phyloP scores from a whole-genome alignment of 53 echinoderm and acorn worm species.

The Hippasteria phrygiana region DNA sequence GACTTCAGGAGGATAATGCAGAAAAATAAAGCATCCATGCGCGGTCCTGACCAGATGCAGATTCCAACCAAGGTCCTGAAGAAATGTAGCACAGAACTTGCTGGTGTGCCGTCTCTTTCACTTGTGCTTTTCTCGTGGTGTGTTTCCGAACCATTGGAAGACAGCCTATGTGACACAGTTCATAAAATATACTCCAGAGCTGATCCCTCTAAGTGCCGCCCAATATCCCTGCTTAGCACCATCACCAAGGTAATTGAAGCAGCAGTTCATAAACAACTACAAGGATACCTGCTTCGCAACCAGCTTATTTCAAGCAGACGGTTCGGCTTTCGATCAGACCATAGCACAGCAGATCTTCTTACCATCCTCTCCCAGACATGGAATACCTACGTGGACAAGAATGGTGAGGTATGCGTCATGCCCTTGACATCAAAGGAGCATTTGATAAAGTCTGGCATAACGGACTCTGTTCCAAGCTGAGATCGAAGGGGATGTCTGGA shows the following conservation, averaged over 20 bases:
- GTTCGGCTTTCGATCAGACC: conserved; percentile 12
- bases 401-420: too few relatives aligned
- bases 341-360: not conserved
- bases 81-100: conserved; percentile 66
- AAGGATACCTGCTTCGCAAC: not conserved
- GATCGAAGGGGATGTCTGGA: conserved; percentile 56
- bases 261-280: not conserved
- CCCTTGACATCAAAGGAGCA: conserved; percentile 53
- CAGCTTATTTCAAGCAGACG: not conserved
- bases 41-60: conserved; percentile 68
- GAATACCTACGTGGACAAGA: too few relatives aligned
- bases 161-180: not conserved
- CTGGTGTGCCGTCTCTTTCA: conserved; percentile 37
- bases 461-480: conserved; percentile 58
- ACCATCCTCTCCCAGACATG: not conserved
- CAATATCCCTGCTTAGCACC: conserved; percentile 1
- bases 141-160: not conserved
- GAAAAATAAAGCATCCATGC: conserved; percentile 61
- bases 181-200: not conserved
- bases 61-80: conserved; percentile 66
- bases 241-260: conserved; percentile 18
- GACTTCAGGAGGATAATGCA: conserved; percentile 47
- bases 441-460: conserved; percentile 66
- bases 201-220: not conserved
- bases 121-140: not conserved